Evolutionary conservation across 37 sponge, comb jelly and placozoan genomes (phyloP).

Genomic region (Agelas oroides): DNA sequence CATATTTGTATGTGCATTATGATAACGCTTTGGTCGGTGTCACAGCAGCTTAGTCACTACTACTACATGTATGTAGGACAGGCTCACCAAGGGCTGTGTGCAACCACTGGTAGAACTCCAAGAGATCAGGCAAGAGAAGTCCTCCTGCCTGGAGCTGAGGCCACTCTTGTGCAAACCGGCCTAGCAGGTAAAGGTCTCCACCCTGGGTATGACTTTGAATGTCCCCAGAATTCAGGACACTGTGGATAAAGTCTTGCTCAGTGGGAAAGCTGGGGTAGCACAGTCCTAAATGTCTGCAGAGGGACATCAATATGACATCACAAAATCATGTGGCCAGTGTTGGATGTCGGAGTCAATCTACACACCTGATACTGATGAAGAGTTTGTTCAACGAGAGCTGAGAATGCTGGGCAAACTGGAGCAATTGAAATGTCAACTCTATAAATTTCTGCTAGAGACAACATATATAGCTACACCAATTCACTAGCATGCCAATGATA

Average conservation of each 20-base stretch:
- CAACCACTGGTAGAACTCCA: conserved; percentile 89
- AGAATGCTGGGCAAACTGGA: conserved; percentile 52
- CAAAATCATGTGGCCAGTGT: background rate
- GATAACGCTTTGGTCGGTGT: too few relatives aligned
- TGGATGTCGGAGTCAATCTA: background rate
- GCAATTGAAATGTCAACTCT: too few relatives aligned
- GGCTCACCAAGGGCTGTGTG: conserved; percentile 53
- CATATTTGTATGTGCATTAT: too few relatives aligned
- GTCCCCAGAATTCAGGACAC: conserved; percentile 43
- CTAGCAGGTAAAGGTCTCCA: conserved; percentile 32
- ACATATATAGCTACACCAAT: too few relatives aligned
- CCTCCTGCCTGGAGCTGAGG: conserved; percentile 61
- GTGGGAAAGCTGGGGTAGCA: conserved; percentile 70
- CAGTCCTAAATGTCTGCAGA: conserved; percentile 46
- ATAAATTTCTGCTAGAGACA: too few relatives aligned
- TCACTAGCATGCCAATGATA: too few relatives aligned
- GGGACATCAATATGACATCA: too few relatives aligned
- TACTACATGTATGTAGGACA: too few relatives aligned
- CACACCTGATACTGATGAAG: conserved; percentile 57
- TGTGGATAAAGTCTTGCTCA: conserved; percentile 73
- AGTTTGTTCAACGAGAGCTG: conserved; percentile 37
- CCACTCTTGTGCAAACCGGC: conserved; percentile 56
- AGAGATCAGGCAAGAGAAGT: conserved; percentile 76
- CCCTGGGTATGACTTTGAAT: conserved; percentile 36
- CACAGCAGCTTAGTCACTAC: too few relatives aligned